A percentile compares a stretch with the other conserved stretches of the same genome.
Conservation (phyloP, 2,888 invertebrate genomes). For the Agrotis puta region DNA sequence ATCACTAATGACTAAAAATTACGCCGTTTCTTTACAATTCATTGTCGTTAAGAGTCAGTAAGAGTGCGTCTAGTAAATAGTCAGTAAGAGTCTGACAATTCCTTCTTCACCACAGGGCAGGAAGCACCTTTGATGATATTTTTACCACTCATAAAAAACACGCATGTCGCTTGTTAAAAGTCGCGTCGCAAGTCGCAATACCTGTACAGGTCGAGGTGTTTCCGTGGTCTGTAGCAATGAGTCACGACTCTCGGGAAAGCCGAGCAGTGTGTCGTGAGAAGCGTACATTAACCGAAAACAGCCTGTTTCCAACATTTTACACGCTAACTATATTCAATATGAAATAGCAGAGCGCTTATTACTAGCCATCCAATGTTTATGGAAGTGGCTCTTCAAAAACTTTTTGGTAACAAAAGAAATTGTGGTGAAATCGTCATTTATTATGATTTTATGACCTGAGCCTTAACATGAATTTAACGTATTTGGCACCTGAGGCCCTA, state of each 20-base stretch:
- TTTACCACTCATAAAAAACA: too few species aligned
- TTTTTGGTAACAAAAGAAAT: not conserved
- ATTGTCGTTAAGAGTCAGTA: too few species aligned
- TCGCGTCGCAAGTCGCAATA: too few species aligned
- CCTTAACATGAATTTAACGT: too few species aligned
- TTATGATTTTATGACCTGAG: not conserved
- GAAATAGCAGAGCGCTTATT: slow-evolving; percentile 55
- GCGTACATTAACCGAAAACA: slow-evolving; percentile 75
- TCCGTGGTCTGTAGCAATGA: slow-evolving; percentile 30
- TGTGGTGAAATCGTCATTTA: not conserved
- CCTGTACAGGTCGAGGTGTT: not conserved
- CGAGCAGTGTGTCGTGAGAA: slow-evolving; percentile 74
- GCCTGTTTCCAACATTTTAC: slow-evolving; percentile 77
- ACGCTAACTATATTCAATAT: slow-evolving; percentile 73
- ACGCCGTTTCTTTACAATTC: too few species aligned
- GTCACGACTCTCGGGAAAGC: slow-evolving; percentile 54
- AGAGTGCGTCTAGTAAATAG: too few species aligned
- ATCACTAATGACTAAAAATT: too few species aligned
- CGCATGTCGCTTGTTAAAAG: too few species aligned
- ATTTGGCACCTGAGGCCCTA: too few species aligned
- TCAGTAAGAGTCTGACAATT: too few species aligned
- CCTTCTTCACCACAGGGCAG: too few species aligned
- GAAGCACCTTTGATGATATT: too few species aligned
- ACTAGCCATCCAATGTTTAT: slow-evolving; percentile 56
- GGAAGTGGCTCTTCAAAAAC: slow-evolving; percentile 59